Evolutionary conservation across 2,888 invertebrate genomes (phyloP).

Genomic region (Noctua janthe): DNA sequence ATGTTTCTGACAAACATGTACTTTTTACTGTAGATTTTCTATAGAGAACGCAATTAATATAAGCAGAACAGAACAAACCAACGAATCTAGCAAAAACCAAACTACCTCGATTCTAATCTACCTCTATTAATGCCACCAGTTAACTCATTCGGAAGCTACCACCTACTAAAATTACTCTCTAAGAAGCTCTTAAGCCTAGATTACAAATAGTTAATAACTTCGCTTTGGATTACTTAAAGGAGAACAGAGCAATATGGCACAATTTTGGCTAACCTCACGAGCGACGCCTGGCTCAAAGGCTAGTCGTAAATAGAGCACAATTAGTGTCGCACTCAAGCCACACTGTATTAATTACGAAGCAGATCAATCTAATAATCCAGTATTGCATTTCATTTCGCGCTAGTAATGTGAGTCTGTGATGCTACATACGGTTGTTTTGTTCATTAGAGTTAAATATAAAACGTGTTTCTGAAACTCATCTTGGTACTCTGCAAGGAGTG

Average conservation of each 20-base stretch:
- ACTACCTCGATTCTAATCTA: slow-evolving; percentile 2
- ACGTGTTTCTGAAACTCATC: no score
- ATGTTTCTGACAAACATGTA: background rate
- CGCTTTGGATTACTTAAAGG: slow-evolving; percentile 40
- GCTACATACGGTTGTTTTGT: background rate
- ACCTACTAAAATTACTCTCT: slow-evolving; percentile 14
- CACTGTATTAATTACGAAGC: slow-evolving; percentile 31
- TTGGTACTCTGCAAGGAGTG: no score
- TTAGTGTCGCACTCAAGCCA: slow-evolving; percentile 30
- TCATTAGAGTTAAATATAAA: background rate
- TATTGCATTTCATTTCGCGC: slow-evolving; percentile 23
- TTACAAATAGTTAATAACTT: slow-evolving; percentile 33
- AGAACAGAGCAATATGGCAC: slow-evolving; percentile 30
- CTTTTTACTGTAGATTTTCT: background rate
- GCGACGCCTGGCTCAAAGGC: slow-evolving; percentile 36
- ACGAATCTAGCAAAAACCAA: background rate
- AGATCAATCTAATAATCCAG: slow-evolving; percentile 31
- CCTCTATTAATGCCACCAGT: slow-evolving; percentile 1
- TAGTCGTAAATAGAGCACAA: slow-evolving; percentile 52
- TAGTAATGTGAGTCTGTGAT: background rate
- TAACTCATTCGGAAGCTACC: background rate
- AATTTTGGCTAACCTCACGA: slow-evolving; percentile 48
- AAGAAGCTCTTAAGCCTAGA: slow-evolving; percentile 38
- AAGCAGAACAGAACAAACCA: background rate
- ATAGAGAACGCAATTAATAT: background rate